phyloP scores from a whole-genome alignment of 1,140 invertebrate genomes.

The Teleopsis dalmanni region DNA sequence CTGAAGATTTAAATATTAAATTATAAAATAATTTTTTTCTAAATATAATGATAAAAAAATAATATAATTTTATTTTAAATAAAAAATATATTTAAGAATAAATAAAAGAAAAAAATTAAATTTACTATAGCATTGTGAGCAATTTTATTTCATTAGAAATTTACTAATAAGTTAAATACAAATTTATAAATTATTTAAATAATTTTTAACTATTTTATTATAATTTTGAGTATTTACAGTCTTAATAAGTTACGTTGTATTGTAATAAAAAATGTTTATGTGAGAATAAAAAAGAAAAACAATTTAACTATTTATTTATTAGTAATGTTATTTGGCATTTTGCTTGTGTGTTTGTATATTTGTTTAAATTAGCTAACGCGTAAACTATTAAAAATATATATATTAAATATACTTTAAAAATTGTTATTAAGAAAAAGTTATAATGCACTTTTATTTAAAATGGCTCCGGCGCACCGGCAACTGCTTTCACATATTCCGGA shows the following conservation, averaged over 20 bases:
- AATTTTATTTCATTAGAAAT: not conserved
- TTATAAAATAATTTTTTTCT: too few relatives aligned
- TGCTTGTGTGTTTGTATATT: too few relatives aligned
- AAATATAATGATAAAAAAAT: too few relatives aligned
- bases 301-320: not conserved
- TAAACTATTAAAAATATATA: too few relatives aligned
- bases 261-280: not conserved
- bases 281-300: not conserved
- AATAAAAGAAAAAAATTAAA: not conserved
- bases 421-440: too few relatives aligned
- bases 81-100: not conserved
- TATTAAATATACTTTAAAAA: too few relatives aligned
- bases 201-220: not conserved
- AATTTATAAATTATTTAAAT: not conserved
- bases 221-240: slow-evolving; percentile 1
- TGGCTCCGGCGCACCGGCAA: slow-evolving; percentile 17
- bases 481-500: slow-evolving; percentile 57
- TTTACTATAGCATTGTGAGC: not conserved
- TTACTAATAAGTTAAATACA: not conserved
- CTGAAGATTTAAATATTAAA: too few relatives aligned
- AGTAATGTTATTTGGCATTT: not conserved
- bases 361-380: too few relatives aligned
- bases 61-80: not conserved
- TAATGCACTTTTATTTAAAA: not conserved
- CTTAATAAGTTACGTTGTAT: slow-evolving; percentile 5